Evolutionary conservation across 2,113 vertebrate species (phyloP).

Genomic region (Myiagra hebetior): DNA sequence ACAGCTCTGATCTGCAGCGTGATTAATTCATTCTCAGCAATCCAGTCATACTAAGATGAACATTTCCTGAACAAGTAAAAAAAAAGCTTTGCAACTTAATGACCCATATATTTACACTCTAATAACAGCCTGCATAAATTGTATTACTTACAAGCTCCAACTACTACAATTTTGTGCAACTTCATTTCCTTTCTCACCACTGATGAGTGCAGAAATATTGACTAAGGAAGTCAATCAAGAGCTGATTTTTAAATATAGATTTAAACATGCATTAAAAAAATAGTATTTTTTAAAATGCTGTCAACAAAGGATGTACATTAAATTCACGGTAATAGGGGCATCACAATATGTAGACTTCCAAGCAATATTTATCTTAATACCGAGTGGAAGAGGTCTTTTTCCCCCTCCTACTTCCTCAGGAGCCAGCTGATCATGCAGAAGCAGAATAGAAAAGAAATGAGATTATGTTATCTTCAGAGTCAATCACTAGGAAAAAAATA

Average conservation of each 20-base stretch:
- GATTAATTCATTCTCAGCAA: not conserved
- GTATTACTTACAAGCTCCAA: not conserved
- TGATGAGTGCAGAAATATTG: not conserved
- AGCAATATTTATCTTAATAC: not conserved
- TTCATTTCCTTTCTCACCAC: not conserved
- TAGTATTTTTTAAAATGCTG: fast-evolving
- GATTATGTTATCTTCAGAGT: not conserved
- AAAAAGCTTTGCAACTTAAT: not conserved
- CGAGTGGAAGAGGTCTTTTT: not conserved
- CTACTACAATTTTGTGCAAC: not conserved
- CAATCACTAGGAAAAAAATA: not conserved
- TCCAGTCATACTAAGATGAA: not conserved
- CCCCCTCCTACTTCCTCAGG: not conserved
- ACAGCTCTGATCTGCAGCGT: not conserved
- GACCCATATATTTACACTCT: not conserved
- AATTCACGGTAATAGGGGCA: not conserved
- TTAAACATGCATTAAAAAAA: not conserved
- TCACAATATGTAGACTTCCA: not conserved
- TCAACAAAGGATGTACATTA: not conserved
- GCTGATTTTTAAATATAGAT: not conserved
- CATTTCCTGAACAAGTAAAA: not conserved
- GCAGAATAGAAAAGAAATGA: not conserved
- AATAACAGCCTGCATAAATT: not conserved
- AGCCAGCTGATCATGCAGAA: not conserved
- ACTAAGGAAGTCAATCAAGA: not conserved